Evolutionary conservation across 2,113 vertebrate genomes (phyloP), one percentile per base, ranked within the genome.

Genomic region (Saguinus imperator): DNA sequence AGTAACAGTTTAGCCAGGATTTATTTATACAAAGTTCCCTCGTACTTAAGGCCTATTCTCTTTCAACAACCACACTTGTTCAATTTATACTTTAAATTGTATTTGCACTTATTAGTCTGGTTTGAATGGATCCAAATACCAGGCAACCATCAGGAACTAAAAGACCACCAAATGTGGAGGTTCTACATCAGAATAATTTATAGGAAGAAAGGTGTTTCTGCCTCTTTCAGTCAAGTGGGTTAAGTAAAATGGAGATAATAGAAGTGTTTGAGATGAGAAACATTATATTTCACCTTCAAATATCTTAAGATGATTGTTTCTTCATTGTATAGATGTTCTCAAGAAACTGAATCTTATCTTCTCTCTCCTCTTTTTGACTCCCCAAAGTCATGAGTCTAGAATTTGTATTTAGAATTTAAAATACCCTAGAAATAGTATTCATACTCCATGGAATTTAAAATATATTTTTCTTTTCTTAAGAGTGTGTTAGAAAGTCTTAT

Each of bases 401-500:
- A 79, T 61, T 91, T 95, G 68, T 89, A 75, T 75, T 80, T 91
- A 87, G 27, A 89, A 72, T 87, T 87, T 37, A 35, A 57, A n/a
- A 68, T 89, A 80, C 1, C 35, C 12, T 9, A 83, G 32, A 68
- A 81, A 76, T 86, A 87, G 58, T 89, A 91, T 70, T 8, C 25
- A 57, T 55, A 72, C 21, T 92, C 21, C 5, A 58, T 87, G 12
- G n/a, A 80, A 85, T 23, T 94, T 87, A 91, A 48, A 91, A 66
- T 64, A 12, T 48, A 57, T 84, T 84, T 52, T 55, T 76, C 5
- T 64, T 81, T 92, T 82, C 55, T 85, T 88, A n/a, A 84, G 55
- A 66, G 11, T 68, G 1, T 85, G 3, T 52, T 20, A 18, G 4
- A 79, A 87, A 64, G 2, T 90, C 32, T 87, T 87, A 11, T 29